Conservation (phyloP, 2,113 vertebrate species). For the Haplochromis vanheusdeni region DNA sequence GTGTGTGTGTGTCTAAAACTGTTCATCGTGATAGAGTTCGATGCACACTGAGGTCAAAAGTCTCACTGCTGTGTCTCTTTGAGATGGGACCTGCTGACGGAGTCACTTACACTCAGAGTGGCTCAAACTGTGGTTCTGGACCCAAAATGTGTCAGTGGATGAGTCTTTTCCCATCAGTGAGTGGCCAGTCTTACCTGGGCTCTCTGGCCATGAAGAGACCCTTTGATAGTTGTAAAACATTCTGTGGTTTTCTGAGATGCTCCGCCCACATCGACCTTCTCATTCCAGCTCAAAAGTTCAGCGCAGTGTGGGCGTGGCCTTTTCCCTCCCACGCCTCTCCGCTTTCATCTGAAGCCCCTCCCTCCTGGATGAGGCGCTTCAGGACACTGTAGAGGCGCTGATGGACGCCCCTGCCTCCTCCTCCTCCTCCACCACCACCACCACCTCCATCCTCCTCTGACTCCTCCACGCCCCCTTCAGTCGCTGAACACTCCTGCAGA, state of each 20-base stretch:
- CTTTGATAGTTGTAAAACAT: neutral
- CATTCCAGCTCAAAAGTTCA: slow-evolving; percentile 56
- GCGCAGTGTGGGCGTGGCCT: slow-evolving; percentile 36
- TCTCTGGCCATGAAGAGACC: neutral
- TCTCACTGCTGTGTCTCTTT: rapidly evolving
- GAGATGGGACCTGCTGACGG: neutral
- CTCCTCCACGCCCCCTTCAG: neutral
- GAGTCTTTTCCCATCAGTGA: neutral
- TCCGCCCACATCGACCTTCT: neutral
- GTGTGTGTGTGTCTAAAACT: neutral
- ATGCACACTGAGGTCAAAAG: neutral
- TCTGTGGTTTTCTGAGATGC: neutral
- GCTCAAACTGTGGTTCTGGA: neutral
- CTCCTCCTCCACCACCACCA: neutral
- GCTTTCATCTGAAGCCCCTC: slow-evolving; percentile 52
- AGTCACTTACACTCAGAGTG: neutral
- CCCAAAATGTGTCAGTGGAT: neutral
- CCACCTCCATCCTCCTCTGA: neutral
- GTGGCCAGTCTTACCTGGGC: neutral
- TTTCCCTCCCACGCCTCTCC: neutral
- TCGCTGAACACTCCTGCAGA: slow-evolving; percentile 80
- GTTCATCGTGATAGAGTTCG: rapidly evolving
- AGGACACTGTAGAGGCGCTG: slow-evolving; percentile 72
- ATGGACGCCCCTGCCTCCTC: slow-evolving; percentile 14
- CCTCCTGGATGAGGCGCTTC: slow-evolving; percentile 74